Evolutionary conservation across 2,888 invertebrate species (phyloP), one percentile per base, ranked within the genome.

Genomic region (Sinopyrophorus schimmeli): DNA sequence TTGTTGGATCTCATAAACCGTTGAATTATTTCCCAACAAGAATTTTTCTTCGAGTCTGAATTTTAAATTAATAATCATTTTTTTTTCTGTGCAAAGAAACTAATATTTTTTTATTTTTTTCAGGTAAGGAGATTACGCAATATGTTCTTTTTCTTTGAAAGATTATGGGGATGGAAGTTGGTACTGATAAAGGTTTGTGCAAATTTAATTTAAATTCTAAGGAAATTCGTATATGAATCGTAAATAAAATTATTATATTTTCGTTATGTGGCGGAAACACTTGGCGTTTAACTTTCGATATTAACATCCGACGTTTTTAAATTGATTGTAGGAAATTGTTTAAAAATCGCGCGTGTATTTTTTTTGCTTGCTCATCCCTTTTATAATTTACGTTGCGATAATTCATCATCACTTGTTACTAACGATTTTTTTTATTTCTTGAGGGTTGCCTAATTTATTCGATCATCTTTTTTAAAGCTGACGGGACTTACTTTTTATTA

Each of bases 301-400:
- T 18, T n/a, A 32, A 20, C 32, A 3, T 17, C 37, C 26, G 17
- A 16, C 16, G 37, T 17, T 37, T 26, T 7, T 7, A 26, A 26
- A 37, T 37, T 26, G 37, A 37, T 26, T 26, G 16, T 15, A 10
- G 26, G 37, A 37, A 37, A 37, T 16, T 37, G 26, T 37, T 37
- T 37, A 37, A 37, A 37, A 37, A 9, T 35, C 23, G 24, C 23
- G 23, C 24, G 3, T 2, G 2, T 26, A 2, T 2, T 26, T 9
- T 27, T 27, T 26, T 12, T 12, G 10, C 3, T 27, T 5, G 6
- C 3, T 3, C n/a, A n/a, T n/a, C n/a, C n/a, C n/a, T n/a, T n/a
- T n/a, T n/a, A n/a, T n/a, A n/a, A n/a, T 24, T 5, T 24, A 27
- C 1, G 6, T 12, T 6, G 7, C 11, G 14, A 30, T 15, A 10